Percentiles rank a stretch among this genome's conserved stretches.
phyloP scores from a whole-genome alignment of 2,888 invertebrate genomes.

The Deilephila porcellus region DNA sequence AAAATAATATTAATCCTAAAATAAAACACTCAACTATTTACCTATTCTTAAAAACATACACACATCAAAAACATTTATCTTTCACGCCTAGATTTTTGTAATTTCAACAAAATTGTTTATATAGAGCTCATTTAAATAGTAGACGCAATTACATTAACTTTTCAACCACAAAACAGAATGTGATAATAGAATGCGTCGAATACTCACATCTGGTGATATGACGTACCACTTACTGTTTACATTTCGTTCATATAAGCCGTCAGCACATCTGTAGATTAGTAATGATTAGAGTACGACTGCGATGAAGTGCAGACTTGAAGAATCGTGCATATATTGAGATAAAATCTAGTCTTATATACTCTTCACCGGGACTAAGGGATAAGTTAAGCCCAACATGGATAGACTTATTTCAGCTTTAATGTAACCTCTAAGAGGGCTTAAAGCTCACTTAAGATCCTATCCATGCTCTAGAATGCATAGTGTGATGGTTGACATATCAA shows the following conservation, averaged over 20 bases:
- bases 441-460: too few relatives aligned
- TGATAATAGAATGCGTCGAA: conserved; percentile 6
- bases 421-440: too few relatives aligned
- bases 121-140: neutral
- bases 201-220: conserved; percentile 34
- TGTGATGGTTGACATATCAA: too few relatives aligned
- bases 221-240: conserved; percentile 47
- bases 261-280: conserved; percentile 38
- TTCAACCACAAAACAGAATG: neutral
- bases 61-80: too few relatives aligned
- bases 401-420: too few relatives aligned
- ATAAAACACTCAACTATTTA: too few relatives aligned
- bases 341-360: too few relatives aligned
- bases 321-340: neutral
- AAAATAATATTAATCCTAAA: too few relatives aligned
- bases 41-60: too few relatives aligned
- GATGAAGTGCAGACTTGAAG: neutral
- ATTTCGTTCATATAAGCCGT: conserved; percentile 39
- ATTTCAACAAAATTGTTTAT: neutral
- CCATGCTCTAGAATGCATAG: too few relatives aligned
- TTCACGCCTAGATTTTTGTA: neutral
- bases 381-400: too few relatives aligned
- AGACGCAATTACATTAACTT: neutral
- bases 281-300: neutral
- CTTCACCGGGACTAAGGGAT: too few relatives aligned